These are phyloP conservation scores for Poeciliopsis turneri DNA, from an alignment of 2,797 vertebrate species.

Conservation along the genomic window DNA sequence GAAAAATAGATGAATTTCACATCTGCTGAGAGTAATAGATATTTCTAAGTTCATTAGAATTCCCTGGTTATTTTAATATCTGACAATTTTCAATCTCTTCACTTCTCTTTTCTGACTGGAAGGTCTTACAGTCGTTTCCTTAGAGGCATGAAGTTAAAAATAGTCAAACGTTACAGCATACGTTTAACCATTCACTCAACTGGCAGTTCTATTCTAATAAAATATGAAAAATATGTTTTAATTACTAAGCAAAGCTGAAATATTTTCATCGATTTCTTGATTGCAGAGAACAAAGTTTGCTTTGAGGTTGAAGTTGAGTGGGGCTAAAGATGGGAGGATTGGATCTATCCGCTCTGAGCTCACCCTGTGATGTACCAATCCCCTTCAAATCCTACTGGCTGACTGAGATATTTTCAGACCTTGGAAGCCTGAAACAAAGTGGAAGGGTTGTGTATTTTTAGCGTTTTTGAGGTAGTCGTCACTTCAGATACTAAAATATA, in stretches of 20 bases:
- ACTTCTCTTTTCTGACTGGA: neutral
- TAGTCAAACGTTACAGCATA: neutral
- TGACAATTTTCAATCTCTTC: neutral
- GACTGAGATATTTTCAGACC: slow-evolving; percentile 10
- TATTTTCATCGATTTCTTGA: neutral
- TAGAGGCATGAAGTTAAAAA: neutral
- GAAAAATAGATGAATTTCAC: neutral
- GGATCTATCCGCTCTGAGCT: neutral
- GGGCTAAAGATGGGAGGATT: slow-evolving; percentile 4
- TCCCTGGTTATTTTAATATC: neutral
- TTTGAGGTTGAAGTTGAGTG: slow-evolving; percentile 1
- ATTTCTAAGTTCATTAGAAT: neutral
- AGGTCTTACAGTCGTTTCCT: neutral
- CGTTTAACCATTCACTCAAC: neutral
- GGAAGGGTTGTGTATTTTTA: neutral
- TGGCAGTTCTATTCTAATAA: neutral
- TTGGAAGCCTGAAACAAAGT: slow-evolving; percentile 9
- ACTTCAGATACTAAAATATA: slow-evolving; percentile 1
- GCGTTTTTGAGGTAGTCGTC: neutral
- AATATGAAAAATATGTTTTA: neutral
- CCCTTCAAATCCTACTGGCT: slow-evolving; percentile 6
- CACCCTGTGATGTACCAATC: slow-evolving; percentile 7
- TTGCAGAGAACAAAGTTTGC: neutral
- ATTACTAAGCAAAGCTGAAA: neutral
- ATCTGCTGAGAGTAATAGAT: neutral